Evolutionary conservation across 2,888 invertebrate genomes (phyloP).

Genomic region (Lithophane ornitopus): DNA sequence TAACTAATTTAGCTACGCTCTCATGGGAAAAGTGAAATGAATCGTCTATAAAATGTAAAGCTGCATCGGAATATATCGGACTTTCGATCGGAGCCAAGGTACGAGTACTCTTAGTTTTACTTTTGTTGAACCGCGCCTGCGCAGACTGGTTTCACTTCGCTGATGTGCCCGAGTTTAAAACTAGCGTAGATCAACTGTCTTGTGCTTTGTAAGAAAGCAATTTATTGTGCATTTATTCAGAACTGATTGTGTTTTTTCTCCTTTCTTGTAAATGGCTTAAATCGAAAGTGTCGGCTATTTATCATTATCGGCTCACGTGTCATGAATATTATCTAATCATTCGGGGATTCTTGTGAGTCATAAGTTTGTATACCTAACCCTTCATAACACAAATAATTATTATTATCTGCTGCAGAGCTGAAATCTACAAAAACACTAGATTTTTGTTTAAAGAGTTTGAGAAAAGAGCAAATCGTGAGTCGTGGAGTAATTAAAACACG

Average conservation of each 20-base stretch:
- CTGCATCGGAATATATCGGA: conserved; percentile 67
- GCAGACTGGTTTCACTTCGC: conserved; percentile 66
- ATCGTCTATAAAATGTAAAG: conserved; percentile 61
- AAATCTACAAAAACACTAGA: neutral
- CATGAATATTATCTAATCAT: conserved; percentile 22
- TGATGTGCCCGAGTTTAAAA: conserved; percentile 58
- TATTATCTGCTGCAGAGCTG: neutral
- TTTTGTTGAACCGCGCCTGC: conserved; percentile 67
- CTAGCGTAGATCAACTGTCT: conserved; percentile 55
- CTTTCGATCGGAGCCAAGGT: conserved; percentile 73
- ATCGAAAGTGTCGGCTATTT: conserved; percentile 21
- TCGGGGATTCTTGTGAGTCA: conserved; percentile 30
- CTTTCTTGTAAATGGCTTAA: conserved; percentile 14
- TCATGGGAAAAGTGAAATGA: conserved; percentile 69
- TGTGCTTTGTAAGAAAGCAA: conserved; percentile 52
- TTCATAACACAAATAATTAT: neutral
- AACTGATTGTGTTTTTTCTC: conserved; percentile 31
- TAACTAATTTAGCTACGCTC: conserved; percentile 48
- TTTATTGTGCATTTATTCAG: conserved; percentile 51
- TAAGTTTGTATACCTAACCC: neutral
- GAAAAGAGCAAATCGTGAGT: conserved; percentile 15
- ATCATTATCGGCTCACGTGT: conserved; percentile 27
- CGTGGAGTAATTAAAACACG: conserved; percentile 24
- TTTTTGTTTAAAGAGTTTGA: neutral
- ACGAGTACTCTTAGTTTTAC: conserved; percentile 68